These are phyloP conservation scores for Aleiodes leptofemur DNA, from an alignment of 2,888 invertebrate genomes.

Conservation along the genomic window DNA sequence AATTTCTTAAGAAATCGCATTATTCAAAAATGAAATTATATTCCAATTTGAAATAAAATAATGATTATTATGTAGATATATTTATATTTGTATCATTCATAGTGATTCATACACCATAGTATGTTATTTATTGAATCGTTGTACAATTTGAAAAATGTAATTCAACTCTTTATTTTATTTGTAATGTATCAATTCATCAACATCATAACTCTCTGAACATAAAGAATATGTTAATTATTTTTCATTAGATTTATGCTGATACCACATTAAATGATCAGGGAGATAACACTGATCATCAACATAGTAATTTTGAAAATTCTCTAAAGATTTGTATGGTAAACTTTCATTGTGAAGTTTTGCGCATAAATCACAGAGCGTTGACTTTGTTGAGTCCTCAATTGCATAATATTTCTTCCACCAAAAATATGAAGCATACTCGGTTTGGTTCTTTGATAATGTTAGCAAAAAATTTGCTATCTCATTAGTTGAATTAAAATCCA, in stretches of 20 bases:
- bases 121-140: constrained; percentile 2
- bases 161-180: constrained; percentile 17
- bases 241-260: neutral
- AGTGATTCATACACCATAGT: constrained; percentile 17
- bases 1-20: no score
- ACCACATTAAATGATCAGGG: no score
- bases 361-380: constrained; percentile 43
- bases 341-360: constrained; percentile 35
- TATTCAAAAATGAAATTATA: no score
- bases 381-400: constrained; percentile 45
- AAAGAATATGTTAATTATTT: neutral
- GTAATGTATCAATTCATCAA: constrained; percentile 18
- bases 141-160: neutral
- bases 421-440: constrained; percentile 74
- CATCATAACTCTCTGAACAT: neutral
- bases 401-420: constrained; percentile 60
- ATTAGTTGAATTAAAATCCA: constrained; percentile 76
- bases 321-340: constrained; percentile 3
- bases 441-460: constrained; percentile 76
- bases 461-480: constrained; percentile 77
- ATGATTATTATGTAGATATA: constrained; percentile 40
- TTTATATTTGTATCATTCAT: constrained; percentile 36
- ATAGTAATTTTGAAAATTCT: no score
- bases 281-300: no score
- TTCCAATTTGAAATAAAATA: neutral